Evolutionary conservation across 2,888 invertebrate genomes (phyloP), one percentile per base, ranked within the genome.

Genomic region (Macropis europaea): DNA sequence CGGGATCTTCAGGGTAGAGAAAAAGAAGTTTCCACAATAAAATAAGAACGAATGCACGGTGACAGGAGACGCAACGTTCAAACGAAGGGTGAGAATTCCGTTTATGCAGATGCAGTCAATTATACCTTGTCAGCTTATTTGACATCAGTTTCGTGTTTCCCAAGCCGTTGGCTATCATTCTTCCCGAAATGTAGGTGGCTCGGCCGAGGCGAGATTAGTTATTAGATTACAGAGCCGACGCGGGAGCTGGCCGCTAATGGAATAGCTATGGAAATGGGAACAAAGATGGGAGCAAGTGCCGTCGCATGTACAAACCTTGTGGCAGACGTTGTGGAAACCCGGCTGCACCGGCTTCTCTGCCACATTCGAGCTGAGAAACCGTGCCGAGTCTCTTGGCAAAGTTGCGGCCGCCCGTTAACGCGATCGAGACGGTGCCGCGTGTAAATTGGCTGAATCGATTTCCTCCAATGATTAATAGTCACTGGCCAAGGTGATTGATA

Each of bases 101-200:
- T 81, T 85, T 82, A 83, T 83, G 81, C 77, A 82, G 78, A 83
- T 82, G 71, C 54, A 52, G 69, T 69, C 80, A 81, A 84, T 83
- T 82, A 81, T 71, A 73, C 53, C 59, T 73, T 72, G 73, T 78
- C 78, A 79, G 71, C 71, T 76, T 77, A 73, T 72, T 73, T 68
- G 77, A 79, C 74, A 64, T 60, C 59, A 52, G 52, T 50, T 60
- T 17, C 56, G 45, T 32, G 47, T 13, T 45, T 50, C 5, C 11
- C 3, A 36, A 26, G 5, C 30, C n/a, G 28, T 3, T 28, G 22
- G 19, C 42, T n/a, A 15, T 34, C 59, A 13, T 43, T 63, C 42
- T 34, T 32, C 15, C 38, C 38, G 40, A 38, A 43, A 48, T 22
- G 43, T 68, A 60, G 63, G 66, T 11, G 28, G 42, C 62, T 43